Conservation (phyloP, 2,888 invertebrate species). For the Antitype chi region DNA sequence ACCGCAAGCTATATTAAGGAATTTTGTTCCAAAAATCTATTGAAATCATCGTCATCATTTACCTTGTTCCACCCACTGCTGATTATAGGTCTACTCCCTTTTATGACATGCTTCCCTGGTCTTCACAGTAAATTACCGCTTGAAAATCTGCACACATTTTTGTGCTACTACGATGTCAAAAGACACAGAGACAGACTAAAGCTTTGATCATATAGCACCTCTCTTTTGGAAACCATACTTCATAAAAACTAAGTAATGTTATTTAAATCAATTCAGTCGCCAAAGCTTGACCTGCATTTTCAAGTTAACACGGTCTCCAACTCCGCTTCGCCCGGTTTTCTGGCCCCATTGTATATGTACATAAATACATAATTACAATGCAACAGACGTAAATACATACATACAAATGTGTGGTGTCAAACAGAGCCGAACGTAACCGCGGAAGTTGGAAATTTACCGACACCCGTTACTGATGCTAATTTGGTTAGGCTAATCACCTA, state of each 20-base stretch:
- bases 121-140: neutral
- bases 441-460: constrained; percentile 75
- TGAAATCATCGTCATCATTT: neutral
- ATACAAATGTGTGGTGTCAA: constrained; percentile 75
- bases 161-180: neutral
- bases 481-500: constrained; percentile 61
- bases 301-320: constrained; percentile 53
- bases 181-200: neutral
- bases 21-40: no score
- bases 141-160: no score
- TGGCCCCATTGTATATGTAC: constrained; percentile 60
- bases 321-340: constrained; percentile 49
- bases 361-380: constrained; percentile 65
- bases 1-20: no score
- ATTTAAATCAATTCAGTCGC: constrained; percentile 52
- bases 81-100: neutral
- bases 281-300: constrained; percentile 59
- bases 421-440: constrained; percentile 80
- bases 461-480: constrained; percentile 73
- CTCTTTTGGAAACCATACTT: neutral
- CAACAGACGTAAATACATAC: constrained; percentile 65
- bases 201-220: neutral
- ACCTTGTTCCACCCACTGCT: neutral
- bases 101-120: neutral
- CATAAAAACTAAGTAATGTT: constrained; percentile 33